Percentiles rank a stretch among this genome's conserved stretches.
These are phyloP conservation scores for Odontamblyopus lacepedii DNA, from an alignment of 2,797 vertebrate species.

Conservation along the genomic window DNA sequence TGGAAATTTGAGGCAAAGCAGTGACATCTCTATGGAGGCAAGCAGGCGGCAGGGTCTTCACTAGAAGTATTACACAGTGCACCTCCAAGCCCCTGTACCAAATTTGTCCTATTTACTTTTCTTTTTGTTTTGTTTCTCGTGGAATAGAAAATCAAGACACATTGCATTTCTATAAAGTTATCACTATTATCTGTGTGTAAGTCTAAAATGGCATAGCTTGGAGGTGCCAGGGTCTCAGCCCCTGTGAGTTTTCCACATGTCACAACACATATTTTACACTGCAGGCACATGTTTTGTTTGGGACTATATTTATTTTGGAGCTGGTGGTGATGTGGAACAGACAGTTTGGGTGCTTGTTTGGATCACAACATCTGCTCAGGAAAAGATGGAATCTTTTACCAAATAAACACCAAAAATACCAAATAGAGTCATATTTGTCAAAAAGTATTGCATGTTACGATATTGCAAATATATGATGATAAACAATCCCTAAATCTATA, in stretches of 20 bases:
- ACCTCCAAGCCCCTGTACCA: no score
- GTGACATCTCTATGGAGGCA: no score
- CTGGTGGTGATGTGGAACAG: conserved; percentile 1
- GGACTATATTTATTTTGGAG: conserved; percentile 9
- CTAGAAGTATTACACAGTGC: no score
- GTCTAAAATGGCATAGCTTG: conserved; percentile 48
- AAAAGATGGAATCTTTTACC: background rate
- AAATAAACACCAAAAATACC: background rate
- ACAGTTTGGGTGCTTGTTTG: background rate
- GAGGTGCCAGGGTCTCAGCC: conserved; percentile 38
- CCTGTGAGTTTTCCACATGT: conserved; percentile 42
- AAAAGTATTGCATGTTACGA: background rate
- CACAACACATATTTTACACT: conserved; percentile 51
- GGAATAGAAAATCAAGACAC: no score
- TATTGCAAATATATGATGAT: no score
- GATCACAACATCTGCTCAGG: no score
- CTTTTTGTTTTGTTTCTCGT: no score
- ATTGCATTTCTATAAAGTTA: background rate
- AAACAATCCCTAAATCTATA: no score
- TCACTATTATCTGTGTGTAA: conserved; percentile 39
- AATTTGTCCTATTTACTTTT: no score
- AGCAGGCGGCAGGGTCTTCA: no score
- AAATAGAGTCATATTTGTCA: no score
- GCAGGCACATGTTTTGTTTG: conserved; percentile 39
- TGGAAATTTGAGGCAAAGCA: no score